phyloP scores from a whole-genome alignment of 2,113 vertebrate genomes.

The Craseonycteris thonglongyai region DNA sequence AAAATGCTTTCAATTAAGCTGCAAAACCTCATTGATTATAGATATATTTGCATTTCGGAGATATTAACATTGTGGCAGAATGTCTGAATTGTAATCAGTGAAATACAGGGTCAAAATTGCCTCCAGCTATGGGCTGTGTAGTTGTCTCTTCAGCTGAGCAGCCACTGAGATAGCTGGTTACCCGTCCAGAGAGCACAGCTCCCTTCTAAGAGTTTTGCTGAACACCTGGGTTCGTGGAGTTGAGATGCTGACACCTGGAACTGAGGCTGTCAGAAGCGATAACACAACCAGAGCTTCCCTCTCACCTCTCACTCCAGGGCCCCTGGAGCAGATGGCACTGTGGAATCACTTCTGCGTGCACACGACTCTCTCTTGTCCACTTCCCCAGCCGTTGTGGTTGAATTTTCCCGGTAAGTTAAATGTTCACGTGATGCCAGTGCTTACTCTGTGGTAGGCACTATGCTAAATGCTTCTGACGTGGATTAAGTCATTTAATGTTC shows the following conservation, averaged over 20 bases:
- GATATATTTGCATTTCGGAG: not conserved
- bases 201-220: not conserved
- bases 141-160: not conserved
- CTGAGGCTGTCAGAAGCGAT: not conserved
- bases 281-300: not conserved
- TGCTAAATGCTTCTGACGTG: not conserved
- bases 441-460: not conserved
- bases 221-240: not conserved
- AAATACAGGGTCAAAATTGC: not conserved
- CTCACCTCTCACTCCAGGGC: not conserved
- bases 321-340: not conserved
- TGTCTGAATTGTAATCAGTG: not conserved
- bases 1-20: not conserved
- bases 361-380: not conserved
- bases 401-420: not conserved
- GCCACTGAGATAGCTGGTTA: not conserved
- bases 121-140: not conserved
- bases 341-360: not conserved
- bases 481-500: not conserved
- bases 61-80: not conserved
- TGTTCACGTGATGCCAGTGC: not conserved
- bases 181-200: not conserved
- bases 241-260: no score
- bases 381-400: not conserved
- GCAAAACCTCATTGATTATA: not conserved